Evolutionary conservation across 2,797 vertebrate genomes (phyloP).

Genomic region (Sorex maritimensis): DNA sequence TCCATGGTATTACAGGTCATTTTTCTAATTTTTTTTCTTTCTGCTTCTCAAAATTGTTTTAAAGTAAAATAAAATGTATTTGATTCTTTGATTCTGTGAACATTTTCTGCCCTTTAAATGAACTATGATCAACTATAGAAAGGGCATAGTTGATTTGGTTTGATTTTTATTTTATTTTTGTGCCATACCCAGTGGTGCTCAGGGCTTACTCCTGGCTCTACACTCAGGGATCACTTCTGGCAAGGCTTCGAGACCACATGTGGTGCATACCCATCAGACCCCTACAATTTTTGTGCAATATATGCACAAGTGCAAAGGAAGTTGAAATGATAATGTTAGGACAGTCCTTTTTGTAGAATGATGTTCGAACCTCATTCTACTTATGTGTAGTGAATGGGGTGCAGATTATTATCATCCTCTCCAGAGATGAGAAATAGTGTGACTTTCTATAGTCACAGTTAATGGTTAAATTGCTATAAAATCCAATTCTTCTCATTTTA

Average conservation of each 20-base stretch:
- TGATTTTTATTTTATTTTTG: too few relatives aligned
- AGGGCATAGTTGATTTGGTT: neutral
- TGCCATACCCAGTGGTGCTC: too few relatives aligned
- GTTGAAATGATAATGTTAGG: neutral
- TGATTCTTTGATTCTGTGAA: slow-evolving; percentile 28
- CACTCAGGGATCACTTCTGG: too few relatives aligned
- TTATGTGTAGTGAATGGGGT: neutral
- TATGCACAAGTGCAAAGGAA: slow-evolving; percentile 20
- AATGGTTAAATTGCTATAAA: slow-evolving; percentile 14
- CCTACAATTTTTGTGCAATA: neutral
- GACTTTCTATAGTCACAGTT: neutral
- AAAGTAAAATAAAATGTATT: slow-evolving; percentile 43
- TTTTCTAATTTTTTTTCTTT: slow-evolving; percentile 30
- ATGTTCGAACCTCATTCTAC: neutral
- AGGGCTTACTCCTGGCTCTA: too few relatives aligned
- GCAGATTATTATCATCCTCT: neutral
- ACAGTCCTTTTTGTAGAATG: neutral
- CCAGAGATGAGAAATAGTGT: neutral
- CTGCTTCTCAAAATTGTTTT: slow-evolving; percentile 21
- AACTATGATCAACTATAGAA: neutral
- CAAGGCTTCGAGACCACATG: too few relatives aligned
- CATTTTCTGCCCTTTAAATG: neutral
- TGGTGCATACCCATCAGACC: too few relatives aligned
- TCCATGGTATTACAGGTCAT: neutral
- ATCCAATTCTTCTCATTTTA: slow-evolving; percentile 4